These are phyloP conservation scores for Heliconius cydno DNA, from an alignment of 2,888 invertebrate species.

Conservation along the genomic window DNA sequence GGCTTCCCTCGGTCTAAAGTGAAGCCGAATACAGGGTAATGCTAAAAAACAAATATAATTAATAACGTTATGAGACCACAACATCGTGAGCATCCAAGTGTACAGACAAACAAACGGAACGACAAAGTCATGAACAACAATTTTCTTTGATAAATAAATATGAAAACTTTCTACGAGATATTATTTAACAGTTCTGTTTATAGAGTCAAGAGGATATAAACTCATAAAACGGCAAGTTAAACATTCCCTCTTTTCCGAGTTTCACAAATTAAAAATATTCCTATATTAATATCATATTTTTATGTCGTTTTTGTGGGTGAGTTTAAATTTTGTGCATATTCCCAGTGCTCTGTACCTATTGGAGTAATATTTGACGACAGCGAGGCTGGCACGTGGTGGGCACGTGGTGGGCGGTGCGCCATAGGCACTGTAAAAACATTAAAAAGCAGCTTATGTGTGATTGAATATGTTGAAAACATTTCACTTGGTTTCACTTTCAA, in stretches of 20 bases:
- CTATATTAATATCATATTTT: conserved; percentile 19
- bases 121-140: neutral
- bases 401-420: conserved; percentile 1
- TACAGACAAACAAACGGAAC: neutral
- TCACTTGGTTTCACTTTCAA: neutral
- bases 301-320: conserved; percentile 1
- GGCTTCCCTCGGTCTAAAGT: no score
- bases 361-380: conserved; percentile 18
- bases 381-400: neutral
- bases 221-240: conserved; percentile 24
- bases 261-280: conserved; percentile 22
- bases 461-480: conserved; percentile 20
- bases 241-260: conserved; percentile 17
- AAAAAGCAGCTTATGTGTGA: conserved; percentile 10
- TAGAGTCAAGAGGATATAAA: conserved; percentile 29
- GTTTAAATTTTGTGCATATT: conserved; percentile 11
- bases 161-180: conserved; percentile 18
- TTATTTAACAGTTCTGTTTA: conserved; percentile 21
- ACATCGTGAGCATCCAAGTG: no score
- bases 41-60: no score
- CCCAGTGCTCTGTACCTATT: neutral
- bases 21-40: no score
- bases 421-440: conserved; percentile 1
- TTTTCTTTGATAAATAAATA: conserved; percentile 15
- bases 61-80: neutral